Evolutionary conservation across 2,888 invertebrate species (phyloP), one percentile per base, ranked within the genome.

Genomic region (Pedicia rivosa): DNA sequence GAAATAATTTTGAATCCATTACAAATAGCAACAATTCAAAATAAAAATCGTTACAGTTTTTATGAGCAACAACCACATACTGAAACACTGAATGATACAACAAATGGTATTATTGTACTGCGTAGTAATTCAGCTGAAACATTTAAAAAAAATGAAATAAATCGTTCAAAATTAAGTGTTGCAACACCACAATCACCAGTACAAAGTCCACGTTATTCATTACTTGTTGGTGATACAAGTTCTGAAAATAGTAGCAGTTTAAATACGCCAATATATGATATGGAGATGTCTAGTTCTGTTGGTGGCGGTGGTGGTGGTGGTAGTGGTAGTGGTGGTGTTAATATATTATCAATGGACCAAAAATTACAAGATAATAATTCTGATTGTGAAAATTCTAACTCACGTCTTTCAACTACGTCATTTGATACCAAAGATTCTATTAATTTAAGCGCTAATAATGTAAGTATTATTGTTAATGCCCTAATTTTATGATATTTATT

Each of bases 181-280:
- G 40, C 44, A 12, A 60, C 62, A 28, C 59, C 62, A 19, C 59
- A 59, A 13, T 59, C 60, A 20, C 61, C 60, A 1, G 44, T 52
- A 10, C 54, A 55, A 42, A 58, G 58, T 45, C 62, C 62, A n/a
- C 53, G 60, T 3, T 62, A 62, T 42, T 61, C 62, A n/a, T 41
- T 62, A 42, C 46, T 62, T 32, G 47, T 60, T 16, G 59, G 59
- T 34, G 62, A 62, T 26, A 62, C 59, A 15, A 60, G 60, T 40
- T 62, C 62, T 2, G 61, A 60, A 39, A 58, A 58, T 36, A 61
- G 61, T 43, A 59, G 59, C 24, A 54, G 60, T 3, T 54, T 59
- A 3, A 60, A 55, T 45, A 62, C 61, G 3, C 62, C 62, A 4
- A 54, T 59, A 27, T 59, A 57, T 42, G 61, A 62, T 41, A 49